Base-by-base conservation (phyloP, 1,140 invertebrate species). In the Saccostrea glomerata region DNA sequence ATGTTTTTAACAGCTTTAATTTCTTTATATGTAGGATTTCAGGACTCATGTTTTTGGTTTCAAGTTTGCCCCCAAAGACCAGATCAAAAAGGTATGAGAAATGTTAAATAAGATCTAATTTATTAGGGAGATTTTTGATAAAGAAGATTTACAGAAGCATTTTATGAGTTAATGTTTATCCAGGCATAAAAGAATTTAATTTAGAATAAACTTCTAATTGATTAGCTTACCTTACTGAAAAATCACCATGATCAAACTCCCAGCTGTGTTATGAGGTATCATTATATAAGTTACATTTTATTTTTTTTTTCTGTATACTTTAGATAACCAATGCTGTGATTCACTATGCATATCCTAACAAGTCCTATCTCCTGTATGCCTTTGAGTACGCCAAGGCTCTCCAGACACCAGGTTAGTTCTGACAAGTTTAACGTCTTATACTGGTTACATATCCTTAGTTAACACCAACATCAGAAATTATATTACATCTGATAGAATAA, bases 1-100 rank as follows among this genome's bases (percentile, higher is more conserved):
- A 23, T 77, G 70, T 15, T 25, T 77, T 11, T 77, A 2, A 77
- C 13, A 15, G 20, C 58, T 17, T 5, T 63, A 56, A 36, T 63
- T 30, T 84, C 87, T 89, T n/a, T 86, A 91, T 91, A 47, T 94
- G 86, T 88, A 95, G 95, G 98, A 98, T 95, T 97, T 99, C 95
- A 97, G 97, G 92, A 96, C 97, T 7, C 96, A 98, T 91, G 97
- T 97, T 70, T 98, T 98, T 95, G 97, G 97, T 89, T 98, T 99
- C 95, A 98, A 98, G 95, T 97, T 97, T 95, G 97, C 97, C 0
- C 96, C 97, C 15, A 96, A 97, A 85, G 97, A 97, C 87, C 96
- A 97, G 92, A 98, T 97, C 7, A 97, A 97, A 90, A 96, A 96
- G 90, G 96, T 98, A 86, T 96, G 90, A 20, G n/a, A 30, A 7